These are phyloP conservation scores for Oxyura jamaicensis DNA, from an alignment of 2,113 vertebrate genomes.

Conservation along the genomic window DNA sequence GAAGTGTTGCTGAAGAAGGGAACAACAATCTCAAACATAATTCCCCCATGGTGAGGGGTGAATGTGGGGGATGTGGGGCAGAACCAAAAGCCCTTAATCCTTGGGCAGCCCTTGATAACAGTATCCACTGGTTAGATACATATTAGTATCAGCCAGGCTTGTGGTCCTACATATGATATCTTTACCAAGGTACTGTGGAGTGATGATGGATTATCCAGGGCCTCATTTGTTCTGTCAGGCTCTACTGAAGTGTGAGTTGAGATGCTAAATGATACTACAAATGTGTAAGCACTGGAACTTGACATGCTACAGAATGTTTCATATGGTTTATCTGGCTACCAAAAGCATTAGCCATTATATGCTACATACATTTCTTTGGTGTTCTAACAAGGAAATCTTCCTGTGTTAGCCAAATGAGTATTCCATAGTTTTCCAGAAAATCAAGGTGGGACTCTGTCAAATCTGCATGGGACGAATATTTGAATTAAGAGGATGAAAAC, in stretches of 20 bases:
- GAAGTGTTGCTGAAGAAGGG: background rate
- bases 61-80: background rate
- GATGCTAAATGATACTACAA: background rate
- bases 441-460: background rate
- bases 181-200: background rate
- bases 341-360: background rate
- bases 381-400: background rate
- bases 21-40: background rate
- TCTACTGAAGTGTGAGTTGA: background rate
- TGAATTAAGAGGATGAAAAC: background rate
- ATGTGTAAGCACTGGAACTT: background rate
- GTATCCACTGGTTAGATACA: rapidly evolving
- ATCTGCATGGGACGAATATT: background rate
- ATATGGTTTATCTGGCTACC: background rate
- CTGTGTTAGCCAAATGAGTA: background rate
- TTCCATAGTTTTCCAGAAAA: background rate
- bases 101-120: background rate
- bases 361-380: background rate
- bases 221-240: background rate
- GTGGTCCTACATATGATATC: background rate
- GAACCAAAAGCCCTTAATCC: background rate
- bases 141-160: background rate
- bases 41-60: no score
- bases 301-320: background rate
- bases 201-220: background rate